These are phyloP conservation scores for Erpobdella octoculata DNA, from an alignment of 2,888 invertebrate species.

Conservation along the genomic window DNA sequence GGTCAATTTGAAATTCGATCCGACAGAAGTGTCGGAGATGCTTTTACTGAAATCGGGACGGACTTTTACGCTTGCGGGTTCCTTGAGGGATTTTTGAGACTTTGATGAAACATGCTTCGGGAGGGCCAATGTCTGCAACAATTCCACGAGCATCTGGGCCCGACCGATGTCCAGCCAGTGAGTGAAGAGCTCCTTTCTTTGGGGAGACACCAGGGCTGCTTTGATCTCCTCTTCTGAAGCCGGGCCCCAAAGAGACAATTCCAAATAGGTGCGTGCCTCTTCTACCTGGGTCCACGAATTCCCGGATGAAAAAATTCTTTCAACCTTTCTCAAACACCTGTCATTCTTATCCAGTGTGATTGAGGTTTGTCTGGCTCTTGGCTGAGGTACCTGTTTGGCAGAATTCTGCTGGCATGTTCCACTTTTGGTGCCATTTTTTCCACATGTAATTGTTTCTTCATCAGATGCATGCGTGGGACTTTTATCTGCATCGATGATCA, in stretches of 20 bases:
- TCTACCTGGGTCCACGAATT: slow-evolving; percentile 2
- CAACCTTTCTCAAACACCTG: slow-evolving; percentile 5
- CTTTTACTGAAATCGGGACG: too few species aligned
- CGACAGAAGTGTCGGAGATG: too few species aligned
- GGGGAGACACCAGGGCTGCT: slow-evolving; percentile 5
- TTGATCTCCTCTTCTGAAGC: slow-evolving; percentile 8
- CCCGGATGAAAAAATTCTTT: neutral
- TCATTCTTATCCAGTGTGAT: neutral
- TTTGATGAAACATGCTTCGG: too few species aligned
- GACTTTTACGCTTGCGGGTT: too few species aligned
- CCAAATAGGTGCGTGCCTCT: neutral
- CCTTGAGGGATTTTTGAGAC: too few species aligned
- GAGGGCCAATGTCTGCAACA: too few species aligned
- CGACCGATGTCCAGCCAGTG: neutral
- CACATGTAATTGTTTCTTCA: too few species aligned
- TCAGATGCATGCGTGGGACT: neutral
- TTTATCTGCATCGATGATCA: neutral
- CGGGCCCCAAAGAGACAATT: slow-evolving; percentile 10
- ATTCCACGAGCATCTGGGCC: neutral
- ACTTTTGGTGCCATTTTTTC: neutral
- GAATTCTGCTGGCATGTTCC: neutral
- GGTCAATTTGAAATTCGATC: too few species aligned
- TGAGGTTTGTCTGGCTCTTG: neutral
- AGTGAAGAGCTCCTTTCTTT: slow-evolving; percentile 5
- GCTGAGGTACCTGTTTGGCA: neutral